A percentile compares a stretch with the other conserved stretches of the same genome.
Evolutionary conservation across 2,797 vertebrate genomes (phyloP).

Genomic region (Aulostomus chinensis): DNA sequence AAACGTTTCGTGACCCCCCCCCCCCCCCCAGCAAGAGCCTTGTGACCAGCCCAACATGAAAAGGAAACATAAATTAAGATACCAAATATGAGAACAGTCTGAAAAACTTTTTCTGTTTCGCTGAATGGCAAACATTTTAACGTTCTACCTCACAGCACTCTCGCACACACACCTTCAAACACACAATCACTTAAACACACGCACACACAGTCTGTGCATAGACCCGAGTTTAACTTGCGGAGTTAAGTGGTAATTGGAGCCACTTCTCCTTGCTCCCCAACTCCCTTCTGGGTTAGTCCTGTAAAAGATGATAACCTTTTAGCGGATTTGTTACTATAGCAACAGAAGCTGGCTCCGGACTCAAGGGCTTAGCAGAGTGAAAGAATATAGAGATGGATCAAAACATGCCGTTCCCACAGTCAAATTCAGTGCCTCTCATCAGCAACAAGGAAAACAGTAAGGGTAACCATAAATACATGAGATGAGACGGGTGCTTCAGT

Average conservation of each 20-base stretch:
- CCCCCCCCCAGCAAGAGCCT: constrained; percentile 29
- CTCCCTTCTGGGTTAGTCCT: constrained; percentile 40
- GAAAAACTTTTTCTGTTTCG: constrained; percentile 31
- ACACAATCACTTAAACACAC: constrained; percentile 16
- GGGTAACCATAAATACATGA: too few species aligned
- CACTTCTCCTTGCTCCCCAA: constrained; percentile 21
- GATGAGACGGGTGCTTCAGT: too few species aligned
- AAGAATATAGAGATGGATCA: constrained; percentile 38
- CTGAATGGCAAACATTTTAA: constrained; percentile 51
- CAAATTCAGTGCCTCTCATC: constrained; percentile 20
- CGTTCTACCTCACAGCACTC: constrained; percentile 46
- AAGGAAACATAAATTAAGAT: constrained; percentile 71
- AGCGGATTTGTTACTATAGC: constrained; percentile 62
- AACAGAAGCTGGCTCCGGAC: constrained; percentile 60
- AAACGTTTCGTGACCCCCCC: constrained; percentile 44
- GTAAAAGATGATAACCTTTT: constrained; percentile 59
- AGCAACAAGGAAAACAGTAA: constrained; percentile 20
- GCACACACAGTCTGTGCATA: constrained; percentile 63
- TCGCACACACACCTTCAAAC: constrained; percentile 2
- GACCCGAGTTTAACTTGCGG: constrained; percentile 57
- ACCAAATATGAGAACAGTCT: constrained; percentile 66
- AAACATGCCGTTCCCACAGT: constrained; percentile 37
- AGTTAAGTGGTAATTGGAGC: constrained; percentile 59
- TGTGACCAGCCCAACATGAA: constrained; percentile 53
- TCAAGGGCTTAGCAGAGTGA: constrained; percentile 28